phyloP scores from a whole-genome alignment of 2,113 vertebrate genomes.

The Crotalus tigris region DNA sequence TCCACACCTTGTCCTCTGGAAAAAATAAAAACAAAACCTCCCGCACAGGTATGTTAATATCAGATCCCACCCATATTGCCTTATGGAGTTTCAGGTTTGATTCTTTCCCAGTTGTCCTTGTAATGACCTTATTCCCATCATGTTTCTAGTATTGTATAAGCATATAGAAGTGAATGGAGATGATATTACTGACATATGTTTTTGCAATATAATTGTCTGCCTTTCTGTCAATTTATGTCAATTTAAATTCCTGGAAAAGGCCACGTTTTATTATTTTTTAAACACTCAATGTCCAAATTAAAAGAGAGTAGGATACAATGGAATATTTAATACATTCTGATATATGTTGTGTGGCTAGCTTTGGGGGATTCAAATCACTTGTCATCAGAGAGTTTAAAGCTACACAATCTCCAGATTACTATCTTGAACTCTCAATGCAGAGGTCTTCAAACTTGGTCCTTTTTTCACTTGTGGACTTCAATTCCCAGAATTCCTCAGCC shows the following conservation, averaged over 20 bases:
- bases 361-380: background rate
- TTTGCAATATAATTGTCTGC: background rate
- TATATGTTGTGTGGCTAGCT: background rate
- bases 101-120: background rate
- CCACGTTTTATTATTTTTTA: background rate
- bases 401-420: background rate
- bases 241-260: background rate
- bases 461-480: too few relatives aligned
- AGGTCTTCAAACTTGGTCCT: too few relatives aligned
- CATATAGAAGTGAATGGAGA: background rate
- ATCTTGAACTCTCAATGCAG: background rate
- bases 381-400: background rate
- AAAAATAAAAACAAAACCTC: slow-evolving; percentile 32
- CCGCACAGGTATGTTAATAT: slow-evolving; percentile 17
- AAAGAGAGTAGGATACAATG: background rate
- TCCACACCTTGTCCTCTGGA: slow-evolving; percentile 25
- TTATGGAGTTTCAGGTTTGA: background rate
- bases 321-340: background rate
- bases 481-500: too few relatives aligned
- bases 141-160: background rate
- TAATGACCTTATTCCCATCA: background rate
- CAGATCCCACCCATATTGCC: background rate
- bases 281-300: background rate
- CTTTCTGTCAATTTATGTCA: too few relatives aligned
- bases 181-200: background rate